These are phyloP conservation scores for Arvicola amphibius DNA, from an alignment of 2,797 vertebrate species.

Conservation along the genomic window DNA sequence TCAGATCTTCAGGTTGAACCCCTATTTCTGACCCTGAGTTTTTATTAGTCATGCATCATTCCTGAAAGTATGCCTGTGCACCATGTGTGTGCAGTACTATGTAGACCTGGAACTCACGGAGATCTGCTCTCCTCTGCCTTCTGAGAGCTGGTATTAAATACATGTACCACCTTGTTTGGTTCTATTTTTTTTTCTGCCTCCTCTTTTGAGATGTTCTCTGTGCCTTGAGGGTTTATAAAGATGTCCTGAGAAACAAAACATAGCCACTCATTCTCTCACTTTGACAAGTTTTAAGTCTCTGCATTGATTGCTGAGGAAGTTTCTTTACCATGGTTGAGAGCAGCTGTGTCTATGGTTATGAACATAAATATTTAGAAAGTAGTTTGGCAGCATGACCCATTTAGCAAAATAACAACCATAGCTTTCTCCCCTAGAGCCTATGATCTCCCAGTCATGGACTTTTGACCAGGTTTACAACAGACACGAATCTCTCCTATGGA, in stretches of 20 bases:
- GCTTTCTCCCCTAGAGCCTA: background rate
- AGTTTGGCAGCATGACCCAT: background rate
- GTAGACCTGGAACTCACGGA: background rate
- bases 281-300: background rate
- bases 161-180: background rate
- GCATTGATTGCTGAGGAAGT: background rate
- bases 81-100: background rate
- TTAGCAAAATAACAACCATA: background rate
- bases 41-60: too few relatives aligned
- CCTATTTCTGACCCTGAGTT: too few relatives aligned
- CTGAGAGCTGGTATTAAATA: background rate
- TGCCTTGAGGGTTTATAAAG: background rate
- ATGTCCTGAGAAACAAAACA: background rate
- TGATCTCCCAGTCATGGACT: background rate
- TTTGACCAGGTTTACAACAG: background rate
- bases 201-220: background rate
- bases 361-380: background rate
- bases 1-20: too few relatives aligned
- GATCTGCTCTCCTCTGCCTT: background rate
- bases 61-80: background rate
- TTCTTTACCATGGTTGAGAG: background rate
- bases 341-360: background rate
- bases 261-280: background rate
- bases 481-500: background rate
- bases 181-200: background rate